phyloP scores from a whole-genome alignment of 1,140 invertebrate species.

The Schlechtendalia chinensis region DNA sequence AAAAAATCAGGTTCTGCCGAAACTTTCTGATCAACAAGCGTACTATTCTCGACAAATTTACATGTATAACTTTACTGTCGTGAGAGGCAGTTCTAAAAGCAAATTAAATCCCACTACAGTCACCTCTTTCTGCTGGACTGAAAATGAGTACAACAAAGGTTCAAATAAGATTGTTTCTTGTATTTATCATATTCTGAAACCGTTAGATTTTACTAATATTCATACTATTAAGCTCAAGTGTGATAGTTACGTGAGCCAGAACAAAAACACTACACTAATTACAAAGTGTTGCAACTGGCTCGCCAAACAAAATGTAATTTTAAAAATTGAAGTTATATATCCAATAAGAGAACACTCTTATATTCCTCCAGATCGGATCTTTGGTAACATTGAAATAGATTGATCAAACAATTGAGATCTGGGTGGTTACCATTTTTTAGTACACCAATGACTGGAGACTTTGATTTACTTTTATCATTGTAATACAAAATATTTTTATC shows the following conservation, averaged over 20 bases:
- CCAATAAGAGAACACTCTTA: conserved; percentile 54
- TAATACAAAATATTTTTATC: not conserved
- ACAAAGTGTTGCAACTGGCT: conserved; percentile 52
- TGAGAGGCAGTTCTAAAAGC: conserved; percentile 54
- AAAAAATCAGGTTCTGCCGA: conserved; percentile 55
- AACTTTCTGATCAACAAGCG: conserved; percentile 54
- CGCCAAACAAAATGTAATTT: conserved; percentile 48
- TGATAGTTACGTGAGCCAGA: no score
- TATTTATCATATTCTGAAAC: no score
- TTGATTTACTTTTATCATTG: not conserved
- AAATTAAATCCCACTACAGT: no score
- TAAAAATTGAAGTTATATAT: no score
- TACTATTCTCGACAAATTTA: conserved; percentile 56
- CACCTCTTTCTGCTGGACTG: no score
- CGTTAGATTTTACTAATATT: no score
- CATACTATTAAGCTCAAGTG: no score
- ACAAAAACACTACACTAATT: no score
- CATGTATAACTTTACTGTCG: conserved; percentile 56
- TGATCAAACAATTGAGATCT: no score
- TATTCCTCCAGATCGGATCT: conserved; percentile 54
- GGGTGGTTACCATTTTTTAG: not conserved
- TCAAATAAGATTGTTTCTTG: no score
- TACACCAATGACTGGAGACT: not conserved
- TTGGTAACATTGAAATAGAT: conserved; percentile 52
- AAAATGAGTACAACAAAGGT: no score